These are phyloP conservation scores for Syngnathoides biaculeatus DNA, from an alignment of 2,113 vertebrate species.

Conservation along the genomic window DNA sequence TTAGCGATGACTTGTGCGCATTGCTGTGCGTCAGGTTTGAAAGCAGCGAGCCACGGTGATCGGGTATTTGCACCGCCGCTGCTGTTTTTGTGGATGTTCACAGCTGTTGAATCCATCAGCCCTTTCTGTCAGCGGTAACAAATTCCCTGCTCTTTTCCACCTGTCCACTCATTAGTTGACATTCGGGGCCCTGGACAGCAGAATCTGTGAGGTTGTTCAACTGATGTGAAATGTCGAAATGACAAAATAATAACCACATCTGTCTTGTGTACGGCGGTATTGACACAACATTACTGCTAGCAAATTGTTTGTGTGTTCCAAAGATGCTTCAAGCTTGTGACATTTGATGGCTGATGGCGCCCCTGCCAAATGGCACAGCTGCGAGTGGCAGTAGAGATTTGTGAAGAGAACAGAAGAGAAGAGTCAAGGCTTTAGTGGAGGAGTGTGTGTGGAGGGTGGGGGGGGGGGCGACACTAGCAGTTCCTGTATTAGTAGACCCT, in stretches of 20 bases:
- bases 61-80: slow-evolving; percentile 4
- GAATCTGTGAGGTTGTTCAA: slow-evolving; percentile 78
- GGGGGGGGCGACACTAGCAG: neutral
- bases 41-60: neutral
- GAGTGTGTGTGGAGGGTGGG: neutral
- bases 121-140: slow-evolving; percentile 66
- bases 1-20: neutral
- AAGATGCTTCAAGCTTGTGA: slow-evolving; percentile 81
- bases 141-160: slow-evolving; percentile 66
- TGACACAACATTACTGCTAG: slow-evolving; percentile 86
- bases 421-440: neutral
- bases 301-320: slow-evolving; percentile 94
- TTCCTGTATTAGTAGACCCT: neutral
- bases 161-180: slow-evolving; percentile 67
- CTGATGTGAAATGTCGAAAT: slow-evolving; percentile 82
- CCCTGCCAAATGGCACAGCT: slow-evolving; percentile 34
- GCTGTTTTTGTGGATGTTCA: slow-evolving; percentile 39
- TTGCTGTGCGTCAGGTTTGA: neutral
- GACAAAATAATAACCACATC: slow-evolving; percentile 96
- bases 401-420: neutral
- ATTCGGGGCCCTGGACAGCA: slow-evolving; percentile 76
- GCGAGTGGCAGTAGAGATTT: slow-evolving; percentile 17
- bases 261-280: slow-evolving; percentile 91
- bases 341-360: slow-evolving; percentile 59
- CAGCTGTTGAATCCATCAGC: slow-evolving; percentile 65